Base-by-base conservation (phyloP, 2,113 vertebrate genomes). In the Mormoops blainvillei region DNA sequence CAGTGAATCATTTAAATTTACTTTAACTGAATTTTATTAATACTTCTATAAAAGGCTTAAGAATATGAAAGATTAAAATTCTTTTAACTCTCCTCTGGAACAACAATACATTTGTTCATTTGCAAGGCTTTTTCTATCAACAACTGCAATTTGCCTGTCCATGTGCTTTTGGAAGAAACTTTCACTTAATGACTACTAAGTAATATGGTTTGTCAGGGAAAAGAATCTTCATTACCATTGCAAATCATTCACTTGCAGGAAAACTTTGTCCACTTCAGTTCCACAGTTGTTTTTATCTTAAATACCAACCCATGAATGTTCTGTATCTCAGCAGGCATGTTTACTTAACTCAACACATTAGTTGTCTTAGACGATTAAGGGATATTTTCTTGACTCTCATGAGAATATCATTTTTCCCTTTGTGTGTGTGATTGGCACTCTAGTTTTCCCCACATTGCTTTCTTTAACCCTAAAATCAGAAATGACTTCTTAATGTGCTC, bases 11-110 rank as follows among this genome's bases (percentile, higher is more conserved):
- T 94, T 98, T 97, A 94, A 90, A 77, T 97, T 96, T 95, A 83
- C 71, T 91, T 97, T 94, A 97, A 97, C 95, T 97, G 78, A 95
- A 97, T 97, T 92, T 92, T 85, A 94, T 91, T 97, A 97, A 93
- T 96, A 94, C 71, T 97, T 45, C 31, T 97, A 94, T 83, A 88
- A 97, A 90, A 71, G 73, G 58, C 36, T 96, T 97, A 94, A 97
- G 63, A 94, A 96, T 87, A 93, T 50, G 54, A 89, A 97, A 88
- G 97, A 96, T 94, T 97, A 54, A 71, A 94, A 96, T 95, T 96
- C 43, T 92, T 98, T 68, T 80, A 87, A 87, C 45, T 96, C 24
- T 89, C n/a, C 70, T 96, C 89, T 43, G 92, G 71, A 97, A 82
- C 43, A 96, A 77, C 71, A 61, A 16, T 78, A 16, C 77, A 10